phyloP scores from a whole-genome alignment of 2,113 vertebrate genomes.

The Orcinus orca region DNA sequence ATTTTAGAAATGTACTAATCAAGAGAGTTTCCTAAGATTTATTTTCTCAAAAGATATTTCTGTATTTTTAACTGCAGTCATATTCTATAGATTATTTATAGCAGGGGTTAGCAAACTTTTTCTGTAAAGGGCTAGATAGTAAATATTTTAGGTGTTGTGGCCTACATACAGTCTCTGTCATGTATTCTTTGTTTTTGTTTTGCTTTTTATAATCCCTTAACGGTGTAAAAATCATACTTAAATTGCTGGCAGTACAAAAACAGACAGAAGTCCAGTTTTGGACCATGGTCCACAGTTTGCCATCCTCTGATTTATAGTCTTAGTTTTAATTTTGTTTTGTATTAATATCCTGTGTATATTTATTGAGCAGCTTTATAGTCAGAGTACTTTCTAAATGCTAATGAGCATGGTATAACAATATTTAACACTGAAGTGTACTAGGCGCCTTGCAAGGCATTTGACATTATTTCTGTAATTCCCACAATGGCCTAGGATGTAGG shows the following conservation, averaged over 20 bases:
- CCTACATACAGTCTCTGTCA: neutral
- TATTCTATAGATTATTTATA: neutral
- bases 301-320: neutral
- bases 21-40: neutral
- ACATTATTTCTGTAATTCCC: neutral
- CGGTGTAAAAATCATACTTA: neutral
- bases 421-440: neutral
- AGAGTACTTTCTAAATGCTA: neutral
- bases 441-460: neutral
- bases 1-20: neutral
- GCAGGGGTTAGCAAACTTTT: neutral
- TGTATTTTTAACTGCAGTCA: neutral
- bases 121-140: neutral
- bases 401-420: neutral
- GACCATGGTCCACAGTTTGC: neutral
- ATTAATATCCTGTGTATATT: neutral
- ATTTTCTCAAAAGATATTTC: neutral
- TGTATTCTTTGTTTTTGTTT: neutral
- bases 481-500: neutral
- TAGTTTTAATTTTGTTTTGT: neutral
- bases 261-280: neutral
- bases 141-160: neutral
- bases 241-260: neutral
- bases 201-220: neutral
- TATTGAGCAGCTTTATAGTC: neutral